A percentile compares a stretch with the other conserved stretches of the same genome.
phyloP scores from a whole-genome alignment of 2,888 invertebrate genomes.

The Napeogenes inachia region DNA sequence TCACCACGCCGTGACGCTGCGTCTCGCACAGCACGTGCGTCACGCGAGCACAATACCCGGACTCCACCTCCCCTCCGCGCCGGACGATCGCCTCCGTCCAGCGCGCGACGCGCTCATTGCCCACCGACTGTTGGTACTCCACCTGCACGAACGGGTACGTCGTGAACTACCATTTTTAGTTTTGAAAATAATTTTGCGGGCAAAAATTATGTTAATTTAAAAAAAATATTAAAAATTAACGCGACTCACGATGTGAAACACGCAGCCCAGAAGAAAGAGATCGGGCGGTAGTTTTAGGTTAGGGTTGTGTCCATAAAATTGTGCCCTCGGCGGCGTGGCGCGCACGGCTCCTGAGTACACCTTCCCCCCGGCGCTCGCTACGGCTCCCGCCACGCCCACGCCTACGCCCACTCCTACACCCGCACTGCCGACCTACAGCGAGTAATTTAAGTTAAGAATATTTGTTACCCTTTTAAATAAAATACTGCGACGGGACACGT shows the following conservation, averaged over 20 bases:
- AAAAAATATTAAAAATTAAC: neutral
- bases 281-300: slow-evolving; percentile 92
- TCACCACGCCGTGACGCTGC: slow-evolving; percentile 92
- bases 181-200: neutral
- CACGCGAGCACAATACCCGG: slow-evolving; percentile 88
- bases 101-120: slow-evolving; percentile 74
- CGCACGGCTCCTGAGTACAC: slow-evolving; percentile 64
- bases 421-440: slow-evolving; percentile 46
- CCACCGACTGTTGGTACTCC: slow-evolving; percentile 86
- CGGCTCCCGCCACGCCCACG: slow-evolving; percentile 31
- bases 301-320: slow-evolving; percentile 96
- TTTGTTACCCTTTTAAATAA: slow-evolving; percentile 58
- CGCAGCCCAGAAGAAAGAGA: slow-evolving; percentile 93
- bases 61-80: slow-evolving; percentile 92
- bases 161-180: no score
- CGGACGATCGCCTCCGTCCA: slow-evolving; percentile 86
- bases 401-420: slow-evolving; percentile 28
- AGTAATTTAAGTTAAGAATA: slow-evolving; percentile 53
- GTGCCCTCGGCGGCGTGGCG: slow-evolving; percentile 81
- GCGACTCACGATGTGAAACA: slow-evolving; percentile 86
- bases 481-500: slow-evolving; percentile 34
- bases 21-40: slow-evolving; percentile 96
- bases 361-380: slow-evolving; percentile 40
- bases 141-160: slow-evolving; percentile 42
- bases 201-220: neutral